phyloP scores from a whole-genome alignment of 2,113 vertebrate species.

The Rhinoderma darwinii region DNA sequence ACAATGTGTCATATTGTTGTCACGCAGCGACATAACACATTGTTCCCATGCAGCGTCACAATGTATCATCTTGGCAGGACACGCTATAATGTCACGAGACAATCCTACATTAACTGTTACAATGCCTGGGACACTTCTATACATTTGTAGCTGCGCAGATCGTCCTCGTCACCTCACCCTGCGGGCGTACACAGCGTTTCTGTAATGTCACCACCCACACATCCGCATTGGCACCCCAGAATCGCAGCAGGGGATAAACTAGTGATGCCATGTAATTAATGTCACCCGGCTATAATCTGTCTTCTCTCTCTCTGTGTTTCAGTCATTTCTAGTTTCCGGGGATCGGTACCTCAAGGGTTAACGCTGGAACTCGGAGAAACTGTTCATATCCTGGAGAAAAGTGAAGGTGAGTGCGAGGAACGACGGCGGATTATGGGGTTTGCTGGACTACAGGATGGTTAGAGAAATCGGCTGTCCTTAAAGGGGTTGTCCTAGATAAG shows the following conservation, averaged over 20 bases:
- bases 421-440: neutral
- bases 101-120: neutral
- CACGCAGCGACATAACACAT: neutral
- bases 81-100: neutral
- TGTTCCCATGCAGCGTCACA: neutral
- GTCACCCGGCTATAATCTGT: neutral
- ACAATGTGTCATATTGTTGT: neutral
- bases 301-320: constrained; percentile 65
- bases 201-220: no score
- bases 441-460: no score
- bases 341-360: constrained; percentile 88
- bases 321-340: constrained; percentile 98
- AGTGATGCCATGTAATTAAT: neutral
- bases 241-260: neutral
- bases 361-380: constrained; percentile 96
- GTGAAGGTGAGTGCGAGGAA: constrained; percentile 83
- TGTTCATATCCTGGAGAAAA: constrained; percentile 97
- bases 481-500: no score
- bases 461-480: no score
- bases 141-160: neutral
- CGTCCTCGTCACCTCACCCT: no score
- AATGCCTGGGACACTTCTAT: neutral
- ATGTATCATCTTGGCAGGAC: neutral
- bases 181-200: no score
- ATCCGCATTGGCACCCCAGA: neutral